Percentiles rank a stretch among this genome's conserved stretches.
Conservation (phyloP, 2,888 invertebrate species). For the Caenorhabditis sp. region DNA sequence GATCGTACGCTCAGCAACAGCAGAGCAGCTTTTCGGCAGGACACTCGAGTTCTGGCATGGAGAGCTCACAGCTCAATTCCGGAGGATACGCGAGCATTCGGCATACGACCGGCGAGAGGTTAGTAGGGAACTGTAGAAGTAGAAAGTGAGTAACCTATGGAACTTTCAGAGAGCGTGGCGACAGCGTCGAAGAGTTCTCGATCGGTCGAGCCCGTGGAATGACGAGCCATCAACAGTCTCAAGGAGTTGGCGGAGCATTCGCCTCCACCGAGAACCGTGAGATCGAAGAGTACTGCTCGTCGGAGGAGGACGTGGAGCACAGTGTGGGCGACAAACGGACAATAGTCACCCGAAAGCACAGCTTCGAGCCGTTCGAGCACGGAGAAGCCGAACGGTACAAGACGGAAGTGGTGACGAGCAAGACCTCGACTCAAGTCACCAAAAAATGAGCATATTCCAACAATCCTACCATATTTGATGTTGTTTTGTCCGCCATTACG, state of each 20-base stretch:
- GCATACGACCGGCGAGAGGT: conserved; percentile 41
- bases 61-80: conserved; percentile 18
- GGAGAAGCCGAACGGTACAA: conserved; percentile 59
- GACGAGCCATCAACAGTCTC: conserved; percentile 2
- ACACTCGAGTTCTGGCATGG: conserved; percentile 29
- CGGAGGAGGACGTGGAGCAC: conserved; percentile 50
- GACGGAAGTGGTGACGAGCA: conserved; percentile 54
- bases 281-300: conserved; percentile 66
- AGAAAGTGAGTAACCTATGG: neutral
- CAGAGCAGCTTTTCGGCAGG: conserved; percentile 13
- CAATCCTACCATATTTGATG: neutral
- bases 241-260: no score
- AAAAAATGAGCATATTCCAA: conserved; percentile 34
- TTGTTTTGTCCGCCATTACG: conserved; percentile 11
- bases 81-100: conserved; percentile 38
- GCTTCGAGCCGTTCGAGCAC: conserved; percentile 52
- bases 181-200: conserved; percentile 78
- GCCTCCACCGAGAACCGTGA: conserved; percentile 57
- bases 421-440: conserved; percentile 49
- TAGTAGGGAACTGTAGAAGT: neutral
- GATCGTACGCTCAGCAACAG: no score
- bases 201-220: conserved; percentile 69
- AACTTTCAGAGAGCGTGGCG: conserved; percentile 72
- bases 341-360: conserved; percentile 45
- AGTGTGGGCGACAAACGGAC: conserved; percentile 60